phyloP scores from a whole-genome alignment of 2,888 invertebrate species.

The Hyalella azteca region DNA sequence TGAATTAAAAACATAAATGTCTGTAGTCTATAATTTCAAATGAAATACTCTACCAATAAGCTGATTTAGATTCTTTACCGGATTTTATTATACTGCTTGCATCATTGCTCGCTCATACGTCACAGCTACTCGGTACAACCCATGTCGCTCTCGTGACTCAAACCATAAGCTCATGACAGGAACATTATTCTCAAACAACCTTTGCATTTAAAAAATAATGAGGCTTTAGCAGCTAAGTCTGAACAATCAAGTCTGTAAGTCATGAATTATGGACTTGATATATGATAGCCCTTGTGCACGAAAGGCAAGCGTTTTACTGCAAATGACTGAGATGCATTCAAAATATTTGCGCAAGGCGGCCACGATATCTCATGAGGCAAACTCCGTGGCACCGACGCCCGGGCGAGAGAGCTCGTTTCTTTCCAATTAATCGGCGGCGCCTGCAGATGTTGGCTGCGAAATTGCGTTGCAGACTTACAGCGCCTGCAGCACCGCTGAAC shows the following conservation, averaged over 20 bases:
- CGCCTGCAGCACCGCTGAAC: background rate
- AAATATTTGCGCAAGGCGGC: background rate
- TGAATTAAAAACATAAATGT: too few relatives aligned
- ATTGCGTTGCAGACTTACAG: background rate
- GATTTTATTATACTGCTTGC: too few relatives aligned
- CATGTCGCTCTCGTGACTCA: too few relatives aligned
- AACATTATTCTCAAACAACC: too few relatives aligned
- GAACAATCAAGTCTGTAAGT: slow-evolving; percentile 8
- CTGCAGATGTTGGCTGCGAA: slow-evolving; percentile 12
- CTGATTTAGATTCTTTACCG: too few relatives aligned
- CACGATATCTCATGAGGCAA: background rate
- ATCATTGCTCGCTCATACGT: too few relatives aligned
- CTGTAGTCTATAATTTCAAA: too few relatives aligned
- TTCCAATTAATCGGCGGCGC: background rate
- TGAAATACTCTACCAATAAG: too few relatives aligned
- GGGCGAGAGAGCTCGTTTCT: slow-evolving; percentile 1
- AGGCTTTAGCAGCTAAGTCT: background rate
- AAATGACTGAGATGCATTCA: background rate
- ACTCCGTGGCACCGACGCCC: background rate
- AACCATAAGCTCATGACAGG: too few relatives aligned
- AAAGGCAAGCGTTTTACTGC: background rate
- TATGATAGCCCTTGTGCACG: slow-evolving; percentile 18
- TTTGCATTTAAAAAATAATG: background rate
- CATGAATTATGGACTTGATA: slow-evolving; percentile 15
- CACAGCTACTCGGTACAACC: too few relatives aligned